A percentile compares a stretch with the other conserved stretches of the same genome.
phyloP scores from a whole-genome alignment of 2,797 vertebrate genomes.

The Gambusia yucatana region DNA sequence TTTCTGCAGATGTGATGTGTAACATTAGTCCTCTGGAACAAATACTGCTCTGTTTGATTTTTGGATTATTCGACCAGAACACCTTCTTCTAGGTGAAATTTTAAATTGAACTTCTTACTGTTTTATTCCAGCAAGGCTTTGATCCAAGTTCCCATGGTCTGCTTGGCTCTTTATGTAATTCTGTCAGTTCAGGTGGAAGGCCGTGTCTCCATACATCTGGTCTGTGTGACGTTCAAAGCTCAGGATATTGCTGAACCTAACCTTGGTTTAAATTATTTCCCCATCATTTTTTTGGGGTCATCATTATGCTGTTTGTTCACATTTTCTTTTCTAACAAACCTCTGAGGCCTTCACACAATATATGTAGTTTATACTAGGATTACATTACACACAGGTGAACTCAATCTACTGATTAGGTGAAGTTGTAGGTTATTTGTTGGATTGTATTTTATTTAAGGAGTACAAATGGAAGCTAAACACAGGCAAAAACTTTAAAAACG shows the following conservation, averaged over 20 bases:
- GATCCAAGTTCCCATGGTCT: neutral
- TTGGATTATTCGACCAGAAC: neutral
- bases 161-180: neutral
- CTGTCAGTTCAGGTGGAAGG: neutral
- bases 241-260: neutral
- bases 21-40: neutral
- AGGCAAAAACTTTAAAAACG: neutral
- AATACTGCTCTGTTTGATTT: neutral
- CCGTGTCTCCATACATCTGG: neutral
- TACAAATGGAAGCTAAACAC: neutral
- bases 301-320: neutral
- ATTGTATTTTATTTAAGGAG: neutral
- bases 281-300: neutral
- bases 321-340: neutral
- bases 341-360: neutral
- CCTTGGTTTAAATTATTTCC: neutral
- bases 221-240: neutral
- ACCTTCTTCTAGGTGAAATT: neutral
- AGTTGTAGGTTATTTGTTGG: neutral
- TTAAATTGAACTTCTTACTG: neutral
- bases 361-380: neutral
- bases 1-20: neutral
- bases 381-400: neutral
- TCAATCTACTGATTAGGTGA: neutral
- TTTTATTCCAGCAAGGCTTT: slow-evolving; percentile 2